Evolutionary conservation across 2,888 invertebrate species (phyloP), one percentile per base, ranked within the genome.

Genomic region (Heteromurus nitidus): DNA sequence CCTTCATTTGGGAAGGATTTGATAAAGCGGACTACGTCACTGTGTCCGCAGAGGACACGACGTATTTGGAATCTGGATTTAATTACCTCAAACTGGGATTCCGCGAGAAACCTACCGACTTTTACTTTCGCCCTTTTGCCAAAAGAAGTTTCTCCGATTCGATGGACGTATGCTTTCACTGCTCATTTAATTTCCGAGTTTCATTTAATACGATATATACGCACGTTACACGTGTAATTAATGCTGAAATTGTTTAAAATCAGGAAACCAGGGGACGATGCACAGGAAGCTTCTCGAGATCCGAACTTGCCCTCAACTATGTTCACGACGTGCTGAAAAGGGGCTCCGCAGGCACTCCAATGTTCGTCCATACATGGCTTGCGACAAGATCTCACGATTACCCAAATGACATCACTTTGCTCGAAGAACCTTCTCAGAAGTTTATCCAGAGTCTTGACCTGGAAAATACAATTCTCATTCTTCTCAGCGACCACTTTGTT

Each of bases 1-100:
- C 83, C 9, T 81, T 60, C 30, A 53, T 83, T 18, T 83, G 81
- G 81, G 77, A 81, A 18, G 36, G 22, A 3, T 83, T 81, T 69
- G 28, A 65, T 20, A 28, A 58, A 0, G 64, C 70, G 0, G 65
- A 47, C 20, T 82, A 82, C 22, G 24, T 82, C 0, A 82, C 82
- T 0, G 82, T 36, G 2, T 7, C 31, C 9, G n/a, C n/a, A n/a
- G 20, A 31, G 18, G 77, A 82, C 42, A 77, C 77, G 31, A 47
- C 47, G 20, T 77, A 77, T 0, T n/a, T n/a, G n/a, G 26, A 67
- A 1, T 44, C 53, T 3, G 65, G 36, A 16, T 80, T 83, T 26
- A 83, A 83, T 30, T 77, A 73, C 24, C 3, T 44, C 2, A 70
- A 68, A 22, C 11, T 26, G 2, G 83, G 83, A 11, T 83, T 83